Conservation (phyloP, 2,888 invertebrate genomes). For the Ceraclea dissimilis region DNA sequence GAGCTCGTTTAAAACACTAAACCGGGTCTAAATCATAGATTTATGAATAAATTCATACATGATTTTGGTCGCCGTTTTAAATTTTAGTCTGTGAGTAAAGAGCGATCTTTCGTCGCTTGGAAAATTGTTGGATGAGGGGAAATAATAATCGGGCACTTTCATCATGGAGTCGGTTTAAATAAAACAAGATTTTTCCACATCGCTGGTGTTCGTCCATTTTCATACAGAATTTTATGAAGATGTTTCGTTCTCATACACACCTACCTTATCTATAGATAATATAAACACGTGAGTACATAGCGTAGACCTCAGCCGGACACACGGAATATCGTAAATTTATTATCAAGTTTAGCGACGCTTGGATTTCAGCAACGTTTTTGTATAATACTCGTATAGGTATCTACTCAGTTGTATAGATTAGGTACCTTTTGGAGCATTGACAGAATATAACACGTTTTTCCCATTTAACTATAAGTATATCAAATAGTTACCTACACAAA, state of each 20-base stretch:
- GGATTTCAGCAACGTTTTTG: too few species aligned
- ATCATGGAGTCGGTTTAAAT: constrained; percentile 12
- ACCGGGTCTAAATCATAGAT: constrained; percentile 5
- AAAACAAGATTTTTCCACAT: constrained; percentile 9
- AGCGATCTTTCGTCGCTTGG: constrained; percentile 2
- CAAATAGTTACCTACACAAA: too few species aligned
- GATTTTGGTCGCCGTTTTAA: not conserved
- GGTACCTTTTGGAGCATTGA: too few species aligned
- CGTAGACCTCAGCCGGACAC: constrained; percentile 4
- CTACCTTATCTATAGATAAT: too few species aligned
- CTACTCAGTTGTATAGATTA: too few species aligned
- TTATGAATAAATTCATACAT: not conserved
- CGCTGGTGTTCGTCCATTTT: not conserved
- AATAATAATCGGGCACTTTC: constrained; percentile 9
- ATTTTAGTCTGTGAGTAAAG: constrained; percentile 10
- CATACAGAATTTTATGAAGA: too few species aligned
- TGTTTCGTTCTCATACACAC: too few species aligned
- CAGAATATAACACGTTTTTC: too few species aligned
- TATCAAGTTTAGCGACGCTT: too few species aligned
- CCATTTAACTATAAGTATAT: too few species aligned
- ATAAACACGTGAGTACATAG: not conserved
- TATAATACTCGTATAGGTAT: too few species aligned
- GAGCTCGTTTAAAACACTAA: constrained; percentile 7
- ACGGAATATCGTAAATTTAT: not conserved
- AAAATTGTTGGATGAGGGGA: constrained; percentile 19